phyloP scores from a whole-genome alignment of 2,888 invertebrate genomes.

The Ptychoptera albimana region DNA sequence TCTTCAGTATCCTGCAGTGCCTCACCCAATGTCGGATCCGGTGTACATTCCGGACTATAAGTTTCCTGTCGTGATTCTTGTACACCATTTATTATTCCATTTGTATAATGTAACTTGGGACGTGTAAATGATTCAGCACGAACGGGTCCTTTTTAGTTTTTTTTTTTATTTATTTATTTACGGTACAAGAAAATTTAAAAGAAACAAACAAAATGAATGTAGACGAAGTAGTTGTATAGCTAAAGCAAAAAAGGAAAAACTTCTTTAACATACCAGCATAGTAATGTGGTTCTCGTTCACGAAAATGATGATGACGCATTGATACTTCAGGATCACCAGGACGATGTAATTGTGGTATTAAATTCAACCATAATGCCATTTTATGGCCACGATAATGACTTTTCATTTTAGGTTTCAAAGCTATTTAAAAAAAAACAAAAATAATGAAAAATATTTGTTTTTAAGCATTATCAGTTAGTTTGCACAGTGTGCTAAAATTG shows the following conservation, averaged over 20 bases:
- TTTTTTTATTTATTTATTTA: constrained; percentile 1
- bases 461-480: background rate
- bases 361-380: constrained; percentile 78
- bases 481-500: no score
- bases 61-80: constrained; percentile 16
- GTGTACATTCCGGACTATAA: constrained; percentile 10
- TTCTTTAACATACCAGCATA: constrained; percentile 45
- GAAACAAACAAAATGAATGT: background rate
- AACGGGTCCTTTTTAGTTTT: constrained; percentile 28
- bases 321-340: constrained; percentile 54
- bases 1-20: constrained; percentile 17
- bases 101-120: constrained; percentile 23
- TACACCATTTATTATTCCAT: constrained; percentile 8
- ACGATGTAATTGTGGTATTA: constrained; percentile 71
- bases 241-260: background rate
- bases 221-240: background rate
- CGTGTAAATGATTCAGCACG: constrained; percentile 34
- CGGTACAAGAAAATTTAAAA: background rate
- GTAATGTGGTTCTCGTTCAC: constrained; percentile 53
- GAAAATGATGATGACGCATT: constrained; percentile 62
- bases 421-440: constrained; percentile 24
- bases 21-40: constrained; percentile 11
- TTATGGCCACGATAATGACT: constrained; percentile 81
- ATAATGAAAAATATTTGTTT: constrained; percentile 1
- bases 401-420: constrained; percentile 53